Base-by-base conservation (phyloP, 2,888 invertebrate genomes). In the Scaptomyza caliginosa region DNA sequence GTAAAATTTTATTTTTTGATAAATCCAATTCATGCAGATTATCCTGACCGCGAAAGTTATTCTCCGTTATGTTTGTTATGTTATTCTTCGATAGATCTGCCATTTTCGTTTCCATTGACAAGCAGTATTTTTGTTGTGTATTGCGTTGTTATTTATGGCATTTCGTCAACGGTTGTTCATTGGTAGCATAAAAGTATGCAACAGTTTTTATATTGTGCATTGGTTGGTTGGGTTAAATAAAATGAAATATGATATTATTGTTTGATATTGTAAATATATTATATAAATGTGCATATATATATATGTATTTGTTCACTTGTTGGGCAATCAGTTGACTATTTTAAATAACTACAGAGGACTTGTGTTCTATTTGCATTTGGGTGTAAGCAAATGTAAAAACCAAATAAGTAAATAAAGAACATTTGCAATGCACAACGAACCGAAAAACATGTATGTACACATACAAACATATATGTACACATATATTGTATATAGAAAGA, bases 21-120 rank as follows among this genome's bases (percentile, higher is more conserved):
- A 96, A 93, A 90, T 94, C 93, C 75, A 96, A 92, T 72, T 94
- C 94, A 34, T 94, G 93, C 52, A 96, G 92, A 90, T 95, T 94
- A 77, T 94, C 93, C 80, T 96, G 93, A 16, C 96, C 96, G 54
- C 95, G 93, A 91, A 96, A 96, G 90, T 96, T 96, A 71, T 94
- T 94, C 67, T 94, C 94, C 65, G 92, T 92, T 49, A 95, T 93
- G 50, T 93, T 93, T 36, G 94, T 94, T 26, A 96, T 93, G 85
- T 95, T 96, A 90, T 96, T 96, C 81, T 93, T 91, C 2, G 95
- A 94, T 48, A 96, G 92, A 90, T 96, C 95, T 76, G 77, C 38
- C 30, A 23, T 16, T 3, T 8, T n/a, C n/a, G n/a, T 17, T 8
- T 36, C 42, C 50, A 38, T 48, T 58, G 42, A 51, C 55, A 71